Conservation (phyloP, 2,888 invertebrate genomes). For the Aphodius sticticus region DNA sequence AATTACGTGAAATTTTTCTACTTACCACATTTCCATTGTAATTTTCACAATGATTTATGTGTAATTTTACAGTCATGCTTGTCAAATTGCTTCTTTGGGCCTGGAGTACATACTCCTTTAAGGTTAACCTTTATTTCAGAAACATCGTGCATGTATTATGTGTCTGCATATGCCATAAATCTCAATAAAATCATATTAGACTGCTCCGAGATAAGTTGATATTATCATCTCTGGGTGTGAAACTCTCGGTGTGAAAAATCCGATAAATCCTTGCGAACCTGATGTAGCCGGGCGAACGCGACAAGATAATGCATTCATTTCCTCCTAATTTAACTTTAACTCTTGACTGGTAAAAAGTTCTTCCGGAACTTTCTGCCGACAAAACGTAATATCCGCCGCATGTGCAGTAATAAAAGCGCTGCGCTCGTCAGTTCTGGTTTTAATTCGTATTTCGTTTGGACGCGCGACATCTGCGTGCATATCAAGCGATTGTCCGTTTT, state of each 20-base stretch:
- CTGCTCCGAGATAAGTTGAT: background rate
- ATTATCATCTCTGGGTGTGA: background rate
- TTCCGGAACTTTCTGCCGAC: background rate
- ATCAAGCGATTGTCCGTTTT: background rate
- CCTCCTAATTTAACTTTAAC: background rate
- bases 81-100: too few species aligned
- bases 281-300: background rate
- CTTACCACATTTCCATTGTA: too few species aligned
- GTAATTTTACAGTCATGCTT: too few species aligned
- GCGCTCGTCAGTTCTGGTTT: background rate
- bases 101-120: too few species aligned
- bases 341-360: background rate
- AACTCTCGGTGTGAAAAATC: background rate
- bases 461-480: background rate
- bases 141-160: too few species aligned
- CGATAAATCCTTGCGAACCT: background rate
- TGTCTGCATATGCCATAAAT: too few species aligned
- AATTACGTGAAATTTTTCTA: too few species aligned
- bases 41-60: too few species aligned
- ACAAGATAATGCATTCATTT: slow-evolving; percentile 4
- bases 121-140: too few species aligned
- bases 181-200: background rate
- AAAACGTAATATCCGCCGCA: background rate
- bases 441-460: background rate
- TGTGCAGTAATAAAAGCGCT: background rate